Percentiles rank a stretch among this genome's conserved stretches.
These are phyloP conservation scores for Trypoxylus dichotomus DNA, from an alignment of 1,140 invertebrate species.

Conservation along the genomic window DNA sequence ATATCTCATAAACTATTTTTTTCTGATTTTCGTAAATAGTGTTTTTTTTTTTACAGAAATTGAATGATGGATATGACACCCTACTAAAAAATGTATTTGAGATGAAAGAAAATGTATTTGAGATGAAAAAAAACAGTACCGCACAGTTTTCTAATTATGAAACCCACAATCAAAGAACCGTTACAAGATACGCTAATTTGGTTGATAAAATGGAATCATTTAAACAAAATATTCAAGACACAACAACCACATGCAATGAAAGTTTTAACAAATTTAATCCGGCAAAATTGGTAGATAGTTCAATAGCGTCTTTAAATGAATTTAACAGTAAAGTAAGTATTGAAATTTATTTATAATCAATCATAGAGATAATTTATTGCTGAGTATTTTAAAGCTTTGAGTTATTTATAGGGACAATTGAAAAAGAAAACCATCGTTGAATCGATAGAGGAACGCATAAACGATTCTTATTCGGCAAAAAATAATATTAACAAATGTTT, in stretches of 20 bases:
- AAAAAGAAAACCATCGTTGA: not conserved
- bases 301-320: not conserved
- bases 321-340: not conserved
- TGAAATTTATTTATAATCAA: not conserved
- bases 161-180: not conserved
- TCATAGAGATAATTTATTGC: too few species aligned
- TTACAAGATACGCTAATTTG: not conserved
- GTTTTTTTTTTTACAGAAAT: not conserved
- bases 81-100: not conserved
- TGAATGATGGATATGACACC: not conserved
- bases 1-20: too few species aligned
- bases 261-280: not conserved
- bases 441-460: not conserved
- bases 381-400: too few species aligned
- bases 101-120: too few species aligned
- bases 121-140: not conserved
- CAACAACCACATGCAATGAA: not conserved
- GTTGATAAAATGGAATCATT: not conserved
- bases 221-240: not conserved
- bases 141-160: not conserved
- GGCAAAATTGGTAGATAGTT: not conserved
- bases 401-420: not conserved
- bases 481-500: not conserved
- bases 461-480: not conserved
- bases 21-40: too few species aligned